A percentile compares a stretch with the other conserved stretches of the same genome.
phyloP scores from a whole-genome alignment of 2,113 vertebrate species.

The Malurus elegans region DNA sequence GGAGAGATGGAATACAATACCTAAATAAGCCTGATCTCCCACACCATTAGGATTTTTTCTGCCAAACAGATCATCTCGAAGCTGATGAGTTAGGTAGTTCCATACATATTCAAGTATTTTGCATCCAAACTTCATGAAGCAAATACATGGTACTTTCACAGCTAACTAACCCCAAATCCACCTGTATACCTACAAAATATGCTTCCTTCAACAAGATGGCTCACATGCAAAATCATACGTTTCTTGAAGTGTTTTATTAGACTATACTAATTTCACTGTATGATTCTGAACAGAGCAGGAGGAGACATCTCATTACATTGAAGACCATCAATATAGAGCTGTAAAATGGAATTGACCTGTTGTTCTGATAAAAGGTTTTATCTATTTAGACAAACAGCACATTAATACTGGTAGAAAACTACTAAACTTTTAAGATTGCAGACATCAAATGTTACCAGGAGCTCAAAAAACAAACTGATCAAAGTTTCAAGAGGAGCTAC shows the following conservation, averaged over 20 bases:
- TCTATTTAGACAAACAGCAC: not conserved
- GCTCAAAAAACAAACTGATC: not conserved
- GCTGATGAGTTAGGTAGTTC: not conserved
- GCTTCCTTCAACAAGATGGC: not conserved
- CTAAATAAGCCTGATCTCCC: not conserved
- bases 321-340: not conserved
- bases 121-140: not conserved
- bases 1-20: not conserved
- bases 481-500: not conserved
- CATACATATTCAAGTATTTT: rapidly evolving
- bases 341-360: not conserved
- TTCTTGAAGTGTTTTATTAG: not conserved
- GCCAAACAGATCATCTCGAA: not conserved
- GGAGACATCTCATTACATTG: not conserved
- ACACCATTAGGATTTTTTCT: rapidly evolving
- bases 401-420: not conserved
- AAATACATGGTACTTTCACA: not conserved
- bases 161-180: not conserved
- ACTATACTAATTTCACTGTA: not conserved
- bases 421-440: not conserved
- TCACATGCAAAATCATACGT: not conserved
- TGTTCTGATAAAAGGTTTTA: not conserved
- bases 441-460: not conserved
- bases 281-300: not conserved
- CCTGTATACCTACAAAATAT: not conserved